Conservation (phyloP, 2,888 invertebrate species). For the Chironomus tentans region DNA sequence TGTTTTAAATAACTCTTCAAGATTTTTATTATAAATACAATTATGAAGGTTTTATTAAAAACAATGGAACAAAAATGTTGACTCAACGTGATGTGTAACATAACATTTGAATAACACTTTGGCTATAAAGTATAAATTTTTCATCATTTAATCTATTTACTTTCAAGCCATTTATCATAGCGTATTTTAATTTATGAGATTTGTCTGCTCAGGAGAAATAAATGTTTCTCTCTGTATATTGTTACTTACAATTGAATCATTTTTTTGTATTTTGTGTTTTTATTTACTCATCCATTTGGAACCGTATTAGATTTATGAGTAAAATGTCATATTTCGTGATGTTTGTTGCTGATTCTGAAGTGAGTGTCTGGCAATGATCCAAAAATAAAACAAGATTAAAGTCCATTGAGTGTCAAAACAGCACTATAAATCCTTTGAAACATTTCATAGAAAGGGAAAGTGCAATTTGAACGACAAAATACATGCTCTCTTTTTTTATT, state of each 20-base stretch:
- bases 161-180: slow-evolving; percentile 15
- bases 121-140: slow-evolving; percentile 7
- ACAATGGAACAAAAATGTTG: too few relatives aligned
- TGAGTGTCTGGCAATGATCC: slow-evolving; percentile 15
- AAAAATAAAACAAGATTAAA: slow-evolving; percentile 13
- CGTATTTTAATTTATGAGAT: slow-evolving; percentile 13
- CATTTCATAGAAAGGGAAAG: slow-evolving; percentile 8
- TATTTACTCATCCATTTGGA: not conserved
- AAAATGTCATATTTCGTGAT: slow-evolving; percentile 3
- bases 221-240: not conserved
- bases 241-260: not conserved
- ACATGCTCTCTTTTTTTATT: not conserved
- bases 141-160: slow-evolving; percentile 18
- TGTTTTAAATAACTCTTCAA: too few relatives aligned
- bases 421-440: slow-evolving; percentile 20
- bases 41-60: too few relatives aligned
- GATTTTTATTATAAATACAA: too few relatives aligned
- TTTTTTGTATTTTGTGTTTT: not conserved
- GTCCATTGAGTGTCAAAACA: slow-evolving; percentile 21
- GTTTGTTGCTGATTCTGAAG: not conserved
- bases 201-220: not conserved
- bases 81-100: not conserved
- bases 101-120: not conserved
- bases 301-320: not conserved
- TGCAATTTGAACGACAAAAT: slow-evolving; percentile 7